Conservation (phyloP, 2,113 vertebrate genomes). For the Galemys pyrenaicus region DNA sequence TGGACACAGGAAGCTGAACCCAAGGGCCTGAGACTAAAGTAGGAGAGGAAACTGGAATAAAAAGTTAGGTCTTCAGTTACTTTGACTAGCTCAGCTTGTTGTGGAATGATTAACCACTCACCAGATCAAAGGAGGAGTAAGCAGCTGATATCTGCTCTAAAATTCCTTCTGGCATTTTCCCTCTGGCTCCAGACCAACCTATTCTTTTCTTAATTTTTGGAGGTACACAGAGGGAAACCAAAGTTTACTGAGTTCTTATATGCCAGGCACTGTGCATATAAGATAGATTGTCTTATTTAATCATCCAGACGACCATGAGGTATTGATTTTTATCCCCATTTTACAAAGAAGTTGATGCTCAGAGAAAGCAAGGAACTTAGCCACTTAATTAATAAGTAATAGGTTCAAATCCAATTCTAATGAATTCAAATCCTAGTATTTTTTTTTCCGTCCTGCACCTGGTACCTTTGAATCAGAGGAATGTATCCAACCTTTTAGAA, state of each 20-base stretch:
- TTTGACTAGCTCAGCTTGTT: background rate
- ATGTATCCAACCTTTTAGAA: background rate
- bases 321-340: slow-evolving; percentile 11
- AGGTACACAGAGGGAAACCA: background rate
- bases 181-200: slow-evolving; percentile 5
- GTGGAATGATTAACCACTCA: background rate
- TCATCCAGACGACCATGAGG: background rate
- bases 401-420: background rate
- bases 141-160: background rate
- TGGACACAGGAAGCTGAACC: background rate
- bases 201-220: background rate
- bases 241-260: background rate
- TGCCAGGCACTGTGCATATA: background rate
- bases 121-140: background rate
- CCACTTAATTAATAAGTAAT: background rate
- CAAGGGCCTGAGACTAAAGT: background rate
- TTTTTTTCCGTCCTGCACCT: background rate
- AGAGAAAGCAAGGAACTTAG: slow-evolving; percentile 2
- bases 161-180: slow-evolving; percentile 33
- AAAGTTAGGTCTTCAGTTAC: slow-evolving; percentile 28
- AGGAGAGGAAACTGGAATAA: background rate
- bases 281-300: background rate
- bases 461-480: slow-evolving; percentile 5
- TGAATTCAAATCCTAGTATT: background rate
- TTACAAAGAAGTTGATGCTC: slow-evolving; percentile 32